These are phyloP conservation scores for Heliconius congener DNA, from an alignment of 1,140 invertebrate species.

Conservation along the genomic window DNA sequence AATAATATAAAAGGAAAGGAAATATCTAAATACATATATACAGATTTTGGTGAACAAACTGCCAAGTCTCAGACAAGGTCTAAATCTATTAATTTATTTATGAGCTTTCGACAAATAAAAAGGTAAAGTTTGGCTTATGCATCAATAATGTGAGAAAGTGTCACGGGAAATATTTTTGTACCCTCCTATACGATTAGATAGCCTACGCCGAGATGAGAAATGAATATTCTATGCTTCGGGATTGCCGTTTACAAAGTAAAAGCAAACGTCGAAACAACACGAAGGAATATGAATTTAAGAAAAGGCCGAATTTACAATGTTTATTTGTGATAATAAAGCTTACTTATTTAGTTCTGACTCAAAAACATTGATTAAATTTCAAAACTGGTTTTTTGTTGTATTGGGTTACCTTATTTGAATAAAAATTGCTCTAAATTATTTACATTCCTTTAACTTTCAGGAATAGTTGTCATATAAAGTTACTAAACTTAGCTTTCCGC, in stretches of 20 bases:
- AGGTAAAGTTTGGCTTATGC: slow-evolving; percentile 37
- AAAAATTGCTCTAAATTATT: neutral
- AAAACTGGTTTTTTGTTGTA: neutral
- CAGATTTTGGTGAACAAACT: neutral
- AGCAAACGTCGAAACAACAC: slow-evolving; percentile 27
- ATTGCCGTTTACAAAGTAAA: slow-evolving; percentile 36
- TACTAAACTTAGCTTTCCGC: no score
- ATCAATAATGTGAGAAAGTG: slow-evolving; percentile 48
- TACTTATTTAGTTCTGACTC: no score
- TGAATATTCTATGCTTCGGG: slow-evolving; percentile 46
- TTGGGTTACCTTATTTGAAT: no score
- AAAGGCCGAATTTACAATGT: neutral
- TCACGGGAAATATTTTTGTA: slow-evolving; percentile 41
- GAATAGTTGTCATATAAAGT: neutral
- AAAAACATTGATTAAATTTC: neutral
- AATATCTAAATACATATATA: neutral
- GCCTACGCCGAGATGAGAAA: slow-evolving; percentile 43
- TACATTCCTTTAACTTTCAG: neutral
- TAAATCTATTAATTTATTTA: slow-evolving; percentile 9
- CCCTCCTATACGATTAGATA: slow-evolving; percentile 40
- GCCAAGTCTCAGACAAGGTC: neutral
- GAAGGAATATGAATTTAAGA: slow-evolving; percentile 23
- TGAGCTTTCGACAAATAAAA: slow-evolving; percentile 15
- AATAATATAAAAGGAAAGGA: neutral
- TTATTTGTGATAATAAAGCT: neutral